phyloP scores from a whole-genome alignment of 2,888 invertebrate species.

The Euproctis similis region DNA sequence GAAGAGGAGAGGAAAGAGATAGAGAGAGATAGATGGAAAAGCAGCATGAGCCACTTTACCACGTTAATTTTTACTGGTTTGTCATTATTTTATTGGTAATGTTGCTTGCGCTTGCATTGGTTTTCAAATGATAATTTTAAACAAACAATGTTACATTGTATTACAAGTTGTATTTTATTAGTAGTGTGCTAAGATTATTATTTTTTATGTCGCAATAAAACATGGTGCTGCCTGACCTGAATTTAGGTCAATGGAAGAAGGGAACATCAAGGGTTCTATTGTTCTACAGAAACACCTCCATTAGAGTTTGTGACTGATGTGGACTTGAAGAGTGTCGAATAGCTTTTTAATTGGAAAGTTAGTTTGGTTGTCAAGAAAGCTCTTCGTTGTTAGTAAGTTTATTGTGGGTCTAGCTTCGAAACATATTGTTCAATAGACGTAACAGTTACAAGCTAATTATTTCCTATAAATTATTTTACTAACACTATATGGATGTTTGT shows the following conservation, averaged over 20 bases:
- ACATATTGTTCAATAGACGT: too few species aligned
- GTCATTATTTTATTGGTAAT: conserved; percentile 9
- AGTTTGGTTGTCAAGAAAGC: conserved; percentile 28
- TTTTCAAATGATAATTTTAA: conserved; percentile 21
- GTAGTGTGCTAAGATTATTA: too few species aligned
- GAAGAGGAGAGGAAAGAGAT: too few species aligned
- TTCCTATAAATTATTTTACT: too few species aligned
- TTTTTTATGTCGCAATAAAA: conserved; percentile 11
- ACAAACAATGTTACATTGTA: conserved; percentile 9
- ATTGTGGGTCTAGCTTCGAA: too few species aligned
- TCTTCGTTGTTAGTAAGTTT: conserved; percentile 25
- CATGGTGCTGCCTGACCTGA: too few species aligned
- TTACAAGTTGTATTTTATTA: conserved; percentile 1
- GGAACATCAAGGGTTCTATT: conserved; percentile 20
- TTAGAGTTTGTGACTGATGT: conserved; percentile 19
- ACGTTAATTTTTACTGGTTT: conserved; percentile 13
- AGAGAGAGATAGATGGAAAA: too few species aligned
- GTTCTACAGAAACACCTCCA: conserved; percentile 17
- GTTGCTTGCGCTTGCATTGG: conserved; percentile 10
- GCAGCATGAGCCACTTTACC: too few species aligned
- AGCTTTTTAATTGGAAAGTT: conserved; percentile 23
- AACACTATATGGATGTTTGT: too few species aligned
- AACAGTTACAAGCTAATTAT: too few species aligned
- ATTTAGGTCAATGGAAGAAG: conserved; percentile 25
- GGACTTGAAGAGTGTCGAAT: conserved; percentile 19